Percentiles rank a stretch among this genome's conserved stretches.
Conservation (phyloP, 2,888 invertebrate species). For the Dasypolia templi region DNA sequence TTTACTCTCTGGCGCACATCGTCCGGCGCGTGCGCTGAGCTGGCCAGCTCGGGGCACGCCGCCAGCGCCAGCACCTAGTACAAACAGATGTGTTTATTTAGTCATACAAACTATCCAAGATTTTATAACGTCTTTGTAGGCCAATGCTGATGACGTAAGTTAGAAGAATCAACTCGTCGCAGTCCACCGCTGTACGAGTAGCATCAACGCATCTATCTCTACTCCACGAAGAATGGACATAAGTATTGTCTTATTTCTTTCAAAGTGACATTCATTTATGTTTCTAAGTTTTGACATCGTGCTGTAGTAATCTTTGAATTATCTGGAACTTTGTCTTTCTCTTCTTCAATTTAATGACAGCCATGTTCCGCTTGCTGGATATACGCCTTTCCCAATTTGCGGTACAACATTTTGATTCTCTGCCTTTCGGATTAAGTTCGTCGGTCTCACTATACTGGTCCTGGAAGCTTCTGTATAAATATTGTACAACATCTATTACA, state of each 20-base stretch:
- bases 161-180: background rate
- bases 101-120: background rate
- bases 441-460: background rate
- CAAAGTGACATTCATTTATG: background rate
- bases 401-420: too few relatives aligned
- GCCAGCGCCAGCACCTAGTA: slow-evolving; percentile 91
- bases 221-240: background rate
- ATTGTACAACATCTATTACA: background rate
- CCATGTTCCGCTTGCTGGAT: background rate
- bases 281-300: too few relatives aligned
- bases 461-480: background rate
- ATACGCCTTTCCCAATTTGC: background rate
- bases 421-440: background rate
- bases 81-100: background rate
- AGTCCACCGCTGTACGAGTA: too few relatives aligned
- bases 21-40: slow-evolving; percentile 91
- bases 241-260: background rate
- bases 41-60: slow-evolving; percentile 92
- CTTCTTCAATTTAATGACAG: background rate
- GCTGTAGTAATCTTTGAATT: background rate
- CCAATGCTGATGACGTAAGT: background rate
- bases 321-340: background rate
- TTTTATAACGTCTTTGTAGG: background rate
- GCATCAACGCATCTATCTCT: background rate
- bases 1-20: slow-evolving; percentile 95